Percentiles rank a stretch among this genome's conserved stretches.
Evolutionary conservation across 2,113 vertebrate genomes (phyloP).

Genomic region (Tylochromis polylepis): DNA sequence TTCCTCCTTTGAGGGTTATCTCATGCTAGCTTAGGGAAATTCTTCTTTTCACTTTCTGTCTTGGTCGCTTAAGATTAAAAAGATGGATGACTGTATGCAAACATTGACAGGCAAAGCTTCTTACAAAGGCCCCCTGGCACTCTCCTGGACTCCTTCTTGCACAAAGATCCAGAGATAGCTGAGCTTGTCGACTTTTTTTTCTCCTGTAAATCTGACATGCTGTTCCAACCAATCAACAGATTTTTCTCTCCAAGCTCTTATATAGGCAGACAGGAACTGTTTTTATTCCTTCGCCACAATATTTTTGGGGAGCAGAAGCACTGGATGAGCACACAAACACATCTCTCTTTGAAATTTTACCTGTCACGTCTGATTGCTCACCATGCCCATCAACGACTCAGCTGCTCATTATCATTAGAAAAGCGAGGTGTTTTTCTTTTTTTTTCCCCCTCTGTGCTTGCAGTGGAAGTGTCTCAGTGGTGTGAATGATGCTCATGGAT

Average conservation of each 20-base stretch:
- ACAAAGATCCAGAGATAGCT: constrained; percentile 36
- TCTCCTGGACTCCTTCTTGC: background rate
- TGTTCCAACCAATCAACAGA: background rate
- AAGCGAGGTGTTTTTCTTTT: background rate
- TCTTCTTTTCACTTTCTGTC: constrained; percentile 41
- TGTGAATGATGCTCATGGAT: constrained; percentile 22
- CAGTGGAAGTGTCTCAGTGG: background rate
- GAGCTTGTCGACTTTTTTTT: background rate
- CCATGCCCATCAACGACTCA: background rate
- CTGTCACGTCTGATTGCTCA: background rate
- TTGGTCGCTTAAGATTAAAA: constrained; percentile 55
- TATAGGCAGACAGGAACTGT: background rate
- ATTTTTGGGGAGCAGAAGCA: background rate
- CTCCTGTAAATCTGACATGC: background rate
- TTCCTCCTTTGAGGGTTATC: constrained; percentile 29
- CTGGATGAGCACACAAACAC: background rate
- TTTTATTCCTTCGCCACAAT: background rate
- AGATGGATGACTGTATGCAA: constrained; percentile 58
- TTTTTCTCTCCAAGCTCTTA: background rate
- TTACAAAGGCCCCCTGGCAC: constrained; percentile 23
- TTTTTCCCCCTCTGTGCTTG: background rate
- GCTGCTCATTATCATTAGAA: constrained; percentile 11
- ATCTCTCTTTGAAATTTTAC: background rate
- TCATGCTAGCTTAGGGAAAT: constrained; percentile 27
- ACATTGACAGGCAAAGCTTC: constrained; percentile 47